phyloP scores from a whole-genome alignment of 2,113 vertebrate genomes.

The Eonycteris spelaea region DNA sequence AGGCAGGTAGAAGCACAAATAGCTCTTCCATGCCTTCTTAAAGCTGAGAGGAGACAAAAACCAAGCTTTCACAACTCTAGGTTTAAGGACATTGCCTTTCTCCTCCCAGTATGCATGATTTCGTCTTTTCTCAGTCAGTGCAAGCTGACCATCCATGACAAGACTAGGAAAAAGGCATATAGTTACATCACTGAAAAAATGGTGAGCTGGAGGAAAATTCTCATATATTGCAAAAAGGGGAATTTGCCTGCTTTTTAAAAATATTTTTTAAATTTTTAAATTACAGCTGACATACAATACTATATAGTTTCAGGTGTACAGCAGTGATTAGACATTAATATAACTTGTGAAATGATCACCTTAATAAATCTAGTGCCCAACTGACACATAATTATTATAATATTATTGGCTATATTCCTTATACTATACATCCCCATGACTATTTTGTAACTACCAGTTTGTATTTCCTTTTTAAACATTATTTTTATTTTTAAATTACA shows the following conservation, averaged over 20 bases:
- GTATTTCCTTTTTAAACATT: too few relatives aligned
- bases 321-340: too few relatives aligned
- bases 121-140: neutral
- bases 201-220: neutral
- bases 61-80: neutral
- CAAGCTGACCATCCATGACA: neutral
- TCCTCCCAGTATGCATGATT: neutral
- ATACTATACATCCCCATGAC: too few relatives aligned
- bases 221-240: neutral
- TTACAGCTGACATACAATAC: too few relatives aligned
- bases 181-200: neutral
- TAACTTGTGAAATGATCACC: too few relatives aligned
- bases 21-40: neutral
- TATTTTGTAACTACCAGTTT: too few relatives aligned
- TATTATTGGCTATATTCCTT: too few relatives aligned
- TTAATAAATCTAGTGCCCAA: too few relatives aligned
- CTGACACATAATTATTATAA: too few relatives aligned
- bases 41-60: neutral
- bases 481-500: too few relatives aligned
- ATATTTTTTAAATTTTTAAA: too few relatives aligned
- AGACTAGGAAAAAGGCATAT: neutral
- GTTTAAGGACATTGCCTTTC: neutral
- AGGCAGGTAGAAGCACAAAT: neutral
- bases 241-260: neutral
- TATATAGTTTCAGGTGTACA: too few relatives aligned